A percentile compares a stretch with the other conserved stretches of the same genome.
Evolutionary conservation across 1,140 invertebrate species (phyloP).

Genomic region (Trinorchestia longiramus): DNA sequence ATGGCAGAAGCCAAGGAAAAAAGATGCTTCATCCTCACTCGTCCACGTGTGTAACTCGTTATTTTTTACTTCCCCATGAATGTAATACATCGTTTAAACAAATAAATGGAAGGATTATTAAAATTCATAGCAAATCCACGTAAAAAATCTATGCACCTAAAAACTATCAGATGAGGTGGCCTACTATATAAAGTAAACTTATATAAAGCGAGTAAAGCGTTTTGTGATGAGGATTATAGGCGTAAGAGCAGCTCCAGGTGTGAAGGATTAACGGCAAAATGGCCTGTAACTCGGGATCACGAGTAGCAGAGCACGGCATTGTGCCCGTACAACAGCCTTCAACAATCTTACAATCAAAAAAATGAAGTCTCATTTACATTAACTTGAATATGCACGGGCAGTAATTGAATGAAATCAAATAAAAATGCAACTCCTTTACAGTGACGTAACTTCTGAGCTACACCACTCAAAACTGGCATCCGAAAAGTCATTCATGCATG

Average conservation of each 20-base stretch:
- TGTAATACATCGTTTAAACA: not conserved
- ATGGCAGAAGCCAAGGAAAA: not conserved
- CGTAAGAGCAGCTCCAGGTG: not conserved
- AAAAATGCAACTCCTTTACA: no score
- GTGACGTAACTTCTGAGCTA: no score
- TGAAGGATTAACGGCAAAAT: not conserved
- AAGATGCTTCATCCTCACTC: not conserved
- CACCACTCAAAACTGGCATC: no score
- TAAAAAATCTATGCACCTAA: no score
- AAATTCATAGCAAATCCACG: not conserved
- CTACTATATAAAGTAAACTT: no score
- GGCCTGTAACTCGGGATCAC: conserved; percentile 4
- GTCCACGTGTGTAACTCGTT: not conserved
- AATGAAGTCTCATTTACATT: no score
- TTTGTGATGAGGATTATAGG: not conserved
- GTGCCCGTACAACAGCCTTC: not conserved
- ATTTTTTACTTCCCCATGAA: not conserved
- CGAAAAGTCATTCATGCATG: no score
- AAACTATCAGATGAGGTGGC: no score
- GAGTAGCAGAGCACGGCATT: conserved; percentile 18
- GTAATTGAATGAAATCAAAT: no score
- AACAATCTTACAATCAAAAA: not conserved
- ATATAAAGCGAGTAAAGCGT: not conserved
- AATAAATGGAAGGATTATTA: not conserved
- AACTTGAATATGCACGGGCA: no score